phyloP scores from a whole-genome alignment of 2,888 invertebrate species.

The Agapetus fuscipes region DNA sequence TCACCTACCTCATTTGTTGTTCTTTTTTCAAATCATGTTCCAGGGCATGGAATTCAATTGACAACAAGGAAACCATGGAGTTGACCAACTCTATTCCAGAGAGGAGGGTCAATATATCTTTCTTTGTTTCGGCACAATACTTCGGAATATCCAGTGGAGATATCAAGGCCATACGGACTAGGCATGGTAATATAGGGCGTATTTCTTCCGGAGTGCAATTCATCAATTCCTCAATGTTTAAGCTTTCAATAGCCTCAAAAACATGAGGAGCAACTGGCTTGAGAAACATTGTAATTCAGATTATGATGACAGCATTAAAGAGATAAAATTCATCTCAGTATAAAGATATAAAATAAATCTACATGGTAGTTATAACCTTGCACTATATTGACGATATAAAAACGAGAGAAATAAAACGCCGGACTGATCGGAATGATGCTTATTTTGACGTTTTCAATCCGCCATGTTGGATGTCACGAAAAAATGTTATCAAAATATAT shows the following conservation, averaged over 20 bases:
- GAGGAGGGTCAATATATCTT: constrained; percentile 79
- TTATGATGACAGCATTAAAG: too few relatives aligned
- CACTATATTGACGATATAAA: too few relatives aligned
- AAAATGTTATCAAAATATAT: too few relatives aligned
- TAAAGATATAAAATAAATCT: too few relatives aligned
- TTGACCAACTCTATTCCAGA: constrained; percentile 91
- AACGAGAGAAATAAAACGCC: too few relatives aligned
- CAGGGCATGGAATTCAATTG: constrained; percentile 87
- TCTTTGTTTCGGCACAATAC: constrained; percentile 74
- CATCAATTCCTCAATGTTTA: constrained; percentile 66
- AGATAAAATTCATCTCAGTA: too few relatives aligned
- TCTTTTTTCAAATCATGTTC: constrained; percentile 91
- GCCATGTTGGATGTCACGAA: too few relatives aligned
- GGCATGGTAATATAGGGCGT: constrained; percentile 81
- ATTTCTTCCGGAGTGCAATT: constrained; percentile 70
- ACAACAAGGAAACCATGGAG: constrained; percentile 84
- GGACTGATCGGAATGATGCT: too few relatives aligned
- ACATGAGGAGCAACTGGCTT: constrained; percentile 58
- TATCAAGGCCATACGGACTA: constrained; percentile 84
- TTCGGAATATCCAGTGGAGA: constrained; percentile 79
- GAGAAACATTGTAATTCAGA: constrained; percentile 30
- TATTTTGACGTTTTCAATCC: too few relatives aligned
- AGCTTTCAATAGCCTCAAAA: constrained; percentile 71
- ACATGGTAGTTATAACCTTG: too few relatives aligned
- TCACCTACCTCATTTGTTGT: constrained; percentile 74